Evolutionary conservation across 2,888 invertebrate genomes (phyloP).

Genomic region (Byasa hedistus): DNA sequence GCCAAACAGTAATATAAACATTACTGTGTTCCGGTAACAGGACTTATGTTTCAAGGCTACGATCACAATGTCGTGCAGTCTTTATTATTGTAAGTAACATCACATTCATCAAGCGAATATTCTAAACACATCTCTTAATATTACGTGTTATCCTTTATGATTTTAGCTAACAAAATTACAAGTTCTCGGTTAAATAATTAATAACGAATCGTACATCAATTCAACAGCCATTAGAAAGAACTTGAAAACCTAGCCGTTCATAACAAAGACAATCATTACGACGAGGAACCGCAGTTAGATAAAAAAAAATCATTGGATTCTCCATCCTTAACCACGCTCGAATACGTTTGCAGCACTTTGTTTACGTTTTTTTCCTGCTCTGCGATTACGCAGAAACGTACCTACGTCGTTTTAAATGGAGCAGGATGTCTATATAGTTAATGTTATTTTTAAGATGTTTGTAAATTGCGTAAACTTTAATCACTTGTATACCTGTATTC

Average conservation of each 20-base stretch:
- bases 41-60: too few relatives aligned
- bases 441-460: too few relatives aligned
- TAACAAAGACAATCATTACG: slow-evolving; percentile 36
- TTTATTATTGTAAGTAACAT: too few relatives aligned
- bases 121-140: neutral
- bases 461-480: too few relatives aligned
- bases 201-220: slow-evolving; percentile 6
- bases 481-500: too few relatives aligned
- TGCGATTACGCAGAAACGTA: slow-evolving; percentile 26
- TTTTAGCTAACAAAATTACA: neutral
- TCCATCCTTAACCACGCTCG: slow-evolving; percentile 52
- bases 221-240: slow-evolving; percentile 29
- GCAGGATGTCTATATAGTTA: slow-evolving; percentile 20
- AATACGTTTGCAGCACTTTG: slow-evolving; percentile 45
- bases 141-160: slow-evolving; percentile 12
- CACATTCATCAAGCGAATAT: too few relatives aligned
- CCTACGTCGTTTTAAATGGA: slow-evolving; percentile 34
- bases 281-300: slow-evolving; percentile 30
- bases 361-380: slow-evolving; percentile 57
- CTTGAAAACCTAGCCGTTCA: slow-evolving; percentile 28
- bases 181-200: slow-evolving; percentile 6
- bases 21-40: too few relatives aligned
- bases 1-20: too few relatives aligned
- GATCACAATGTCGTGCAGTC: too few relatives aligned
- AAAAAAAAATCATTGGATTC: slow-evolving; percentile 61